These are phyloP conservation scores for Caiman crocodilus DNA, from an alignment of 2,797 vertebrate genomes.

Conservation along the genomic window DNA sequence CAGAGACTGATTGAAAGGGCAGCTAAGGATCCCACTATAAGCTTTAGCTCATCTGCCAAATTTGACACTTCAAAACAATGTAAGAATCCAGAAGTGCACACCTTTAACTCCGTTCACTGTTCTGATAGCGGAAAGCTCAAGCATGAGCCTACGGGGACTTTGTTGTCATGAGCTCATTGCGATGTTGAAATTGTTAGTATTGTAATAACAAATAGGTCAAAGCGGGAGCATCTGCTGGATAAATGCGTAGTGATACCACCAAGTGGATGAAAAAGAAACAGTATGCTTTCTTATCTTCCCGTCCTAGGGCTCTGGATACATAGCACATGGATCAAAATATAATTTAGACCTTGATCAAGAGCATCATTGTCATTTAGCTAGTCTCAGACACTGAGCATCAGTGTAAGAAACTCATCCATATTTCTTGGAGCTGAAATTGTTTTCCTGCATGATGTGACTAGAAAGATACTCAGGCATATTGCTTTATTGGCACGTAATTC, in stretches of 20 bases:
- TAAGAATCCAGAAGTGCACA: neutral
- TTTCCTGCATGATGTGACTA: conserved; percentile 45
- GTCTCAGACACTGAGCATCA: neutral
- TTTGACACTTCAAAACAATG: neutral
- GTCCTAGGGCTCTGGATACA: neutral
- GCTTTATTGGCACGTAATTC: conserved; percentile 57
- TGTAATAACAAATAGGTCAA: neutral
- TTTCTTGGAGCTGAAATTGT: conserved; percentile 54
- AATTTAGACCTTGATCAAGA: conserved; percentile 18
- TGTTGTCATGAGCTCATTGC: neutral
- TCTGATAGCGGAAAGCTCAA: neutral
- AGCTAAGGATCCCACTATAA: neutral
- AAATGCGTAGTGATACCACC: neutral
- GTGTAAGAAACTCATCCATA: conserved; percentile 20
- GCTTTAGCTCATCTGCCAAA: neutral
- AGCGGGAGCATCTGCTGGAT: neutral
- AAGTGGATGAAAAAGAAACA: neutral
- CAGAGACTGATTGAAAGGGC: neutral
- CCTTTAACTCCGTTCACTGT: neutral
- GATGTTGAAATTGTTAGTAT: neutral
- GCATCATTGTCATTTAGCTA: conserved; percentile 9
- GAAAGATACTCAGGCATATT: conserved; percentile 46
- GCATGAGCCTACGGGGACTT: neutral
- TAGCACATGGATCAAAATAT: neutral
- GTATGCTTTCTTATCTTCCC: neutral